A percentile compares a stretch with the other conserved stretches of the same genome.
phyloP scores from a whole-genome alignment of 2,888 invertebrate genomes.

The Nasonovia ribisnigri region DNA sequence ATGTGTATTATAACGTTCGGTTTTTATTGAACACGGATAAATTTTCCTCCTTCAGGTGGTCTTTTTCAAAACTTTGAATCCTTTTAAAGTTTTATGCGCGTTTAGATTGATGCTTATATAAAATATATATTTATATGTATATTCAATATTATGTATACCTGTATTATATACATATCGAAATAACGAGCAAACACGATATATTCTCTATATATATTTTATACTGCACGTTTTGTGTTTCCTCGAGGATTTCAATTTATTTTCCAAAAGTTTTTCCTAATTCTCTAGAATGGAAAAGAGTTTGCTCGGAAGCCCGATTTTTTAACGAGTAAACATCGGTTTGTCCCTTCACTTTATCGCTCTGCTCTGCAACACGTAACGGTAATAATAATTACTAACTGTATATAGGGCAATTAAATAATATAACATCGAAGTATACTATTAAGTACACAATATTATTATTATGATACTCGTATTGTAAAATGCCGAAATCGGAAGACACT shows the following conservation, averaged over 20 bases:
- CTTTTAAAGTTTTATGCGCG: neutral
- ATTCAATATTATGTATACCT: no score
- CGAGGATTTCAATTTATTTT: neutral
- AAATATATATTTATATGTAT: neutral
- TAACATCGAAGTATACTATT: neutral
- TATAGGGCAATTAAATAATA: neutral
- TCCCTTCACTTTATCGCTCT: neutral
- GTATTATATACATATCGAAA: neutral
- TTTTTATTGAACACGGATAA: neutral
- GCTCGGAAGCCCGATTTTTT: neutral
- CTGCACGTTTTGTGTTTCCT: neutral
- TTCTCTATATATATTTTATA: neutral
- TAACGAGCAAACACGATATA: constrained; percentile 20
- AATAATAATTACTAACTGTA: neutral
- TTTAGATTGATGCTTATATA: neutral
- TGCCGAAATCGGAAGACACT: neutral
- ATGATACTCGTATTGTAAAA: neutral
- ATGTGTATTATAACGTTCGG: neutral
- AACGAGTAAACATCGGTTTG: neutral
- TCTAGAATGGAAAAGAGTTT: neutral
- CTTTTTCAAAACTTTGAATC: neutral
- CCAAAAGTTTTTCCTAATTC: neutral
- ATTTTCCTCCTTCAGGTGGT: neutral
- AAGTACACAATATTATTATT: no score
- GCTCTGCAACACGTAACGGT: neutral